Evolutionary conservation across 2,888 invertebrate species (phyloP), one percentile per base, ranked within the genome.

Genomic region (Leptopilina syphax): DNA sequence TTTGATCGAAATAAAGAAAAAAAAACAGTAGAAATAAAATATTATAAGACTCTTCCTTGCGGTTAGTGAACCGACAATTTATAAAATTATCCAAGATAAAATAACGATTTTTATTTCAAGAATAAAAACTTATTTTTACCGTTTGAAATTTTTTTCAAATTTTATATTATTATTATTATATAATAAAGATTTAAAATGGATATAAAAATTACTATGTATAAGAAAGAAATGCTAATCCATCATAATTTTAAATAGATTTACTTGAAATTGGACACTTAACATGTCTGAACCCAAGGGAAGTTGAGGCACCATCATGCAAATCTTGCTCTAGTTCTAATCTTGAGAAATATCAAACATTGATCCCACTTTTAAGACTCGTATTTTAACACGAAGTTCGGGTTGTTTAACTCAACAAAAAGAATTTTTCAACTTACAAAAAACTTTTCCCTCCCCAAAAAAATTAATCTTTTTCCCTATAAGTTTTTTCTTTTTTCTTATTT

Each of bases 291-390:
- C 50, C 68, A 50, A 70, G 54, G 50, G 24, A 68, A 68, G 68
- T 68, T 68, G 24, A 12, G 50, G 68, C 68, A 70, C 68, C 68
- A 70, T 70, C 68, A 70, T 70, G 68, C 68, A 70, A 70, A 70
- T 70, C 68, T 27, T 70, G 68, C 54, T 70, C 68, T 70, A 70
- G 68, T 70, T 70, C 50, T 70, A 54, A 54, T 54, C 68, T 50
- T 50, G 24, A 70, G 68, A 27, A 70, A 50, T 54, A 54, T 24
- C 68, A 70, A 70, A 24, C 68, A 70, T 70, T 70, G 68, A 70
- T 70, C 68, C 27, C 12, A 18, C 63, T 63, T 63, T 63, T 63
- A 18, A 50, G 27, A 12, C 68, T 70, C 24, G 27, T 12, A 24
- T 50, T 70, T 12, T 27, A 54, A 70, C 13, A 70, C 24, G 50